Evolutionary conservation across 2,113 vertebrate genomes (phyloP).

Genomic region (Pleuronectes platessa): DNA sequence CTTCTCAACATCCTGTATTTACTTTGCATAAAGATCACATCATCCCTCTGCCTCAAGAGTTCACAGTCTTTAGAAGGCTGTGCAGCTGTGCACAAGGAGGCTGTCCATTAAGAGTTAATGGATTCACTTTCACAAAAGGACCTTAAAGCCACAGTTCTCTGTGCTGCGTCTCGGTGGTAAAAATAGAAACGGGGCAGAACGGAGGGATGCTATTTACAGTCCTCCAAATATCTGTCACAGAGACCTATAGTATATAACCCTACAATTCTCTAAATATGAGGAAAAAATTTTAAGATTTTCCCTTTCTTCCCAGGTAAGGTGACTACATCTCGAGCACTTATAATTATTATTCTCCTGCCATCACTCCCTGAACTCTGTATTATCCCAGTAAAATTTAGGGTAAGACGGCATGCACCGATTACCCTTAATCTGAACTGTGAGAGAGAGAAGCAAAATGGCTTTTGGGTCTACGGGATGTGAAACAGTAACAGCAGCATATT

Average conservation of each 20-base stretch:
- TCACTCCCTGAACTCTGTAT: constrained; percentile 47
- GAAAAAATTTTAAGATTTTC: constrained; percentile 47
- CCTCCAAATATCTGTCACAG: constrained; percentile 78
- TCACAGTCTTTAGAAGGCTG: constrained; percentile 52
- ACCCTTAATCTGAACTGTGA: constrained; percentile 59
- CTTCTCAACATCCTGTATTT: constrained; percentile 39
- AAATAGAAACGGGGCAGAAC: constrained; percentile 82
- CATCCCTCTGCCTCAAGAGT: constrained; percentile 46
- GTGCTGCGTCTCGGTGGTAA: constrained; percentile 76
- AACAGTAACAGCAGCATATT: background rate
- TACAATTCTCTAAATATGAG: constrained; percentile 41
- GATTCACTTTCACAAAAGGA: constrained; percentile 83
- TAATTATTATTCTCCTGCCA: constrained; percentile 68
- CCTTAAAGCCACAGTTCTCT: constrained; percentile 81
- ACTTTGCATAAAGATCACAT: constrained; percentile 47
- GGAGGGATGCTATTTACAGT: constrained; percentile 81
- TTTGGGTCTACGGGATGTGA: constrained; percentile 31
- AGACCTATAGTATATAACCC: constrained; percentile 55
- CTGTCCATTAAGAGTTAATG: constrained; percentile 82
- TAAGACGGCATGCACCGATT: constrained; percentile 52
- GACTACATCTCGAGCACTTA: constrained; percentile 76
- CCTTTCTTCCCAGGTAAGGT: constrained; percentile 57
- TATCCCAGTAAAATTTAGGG: constrained; percentile 54
- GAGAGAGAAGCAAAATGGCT: constrained; percentile 43
- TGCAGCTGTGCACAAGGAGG: constrained; percentile 71